Conservation (phyloP, 2,888 invertebrate species). For the Colostygia pectinataria region DNA sequence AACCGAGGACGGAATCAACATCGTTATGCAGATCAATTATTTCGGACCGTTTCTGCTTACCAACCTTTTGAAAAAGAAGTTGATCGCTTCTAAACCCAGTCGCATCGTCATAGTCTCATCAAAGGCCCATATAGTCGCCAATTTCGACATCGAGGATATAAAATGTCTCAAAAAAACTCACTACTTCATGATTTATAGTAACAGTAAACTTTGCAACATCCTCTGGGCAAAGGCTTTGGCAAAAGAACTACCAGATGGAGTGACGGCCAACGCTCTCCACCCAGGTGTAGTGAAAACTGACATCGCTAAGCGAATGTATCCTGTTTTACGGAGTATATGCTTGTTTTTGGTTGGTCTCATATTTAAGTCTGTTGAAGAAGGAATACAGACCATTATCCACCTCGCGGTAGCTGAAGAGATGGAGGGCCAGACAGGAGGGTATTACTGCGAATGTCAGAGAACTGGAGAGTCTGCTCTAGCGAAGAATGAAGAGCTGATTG, state of each 20-base stretch:
- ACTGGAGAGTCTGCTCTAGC: constrained; percentile 76
- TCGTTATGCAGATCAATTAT: constrained; percentile 86
- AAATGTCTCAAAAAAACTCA: constrained; percentile 45
- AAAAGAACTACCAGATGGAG: constrained; percentile 69
- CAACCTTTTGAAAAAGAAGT: constrained; percentile 81
- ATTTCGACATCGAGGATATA: constrained; percentile 68
- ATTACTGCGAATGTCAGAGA: constrained; percentile 89
- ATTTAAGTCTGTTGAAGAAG: constrained; percentile 88
- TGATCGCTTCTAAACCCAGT: constrained; percentile 63
- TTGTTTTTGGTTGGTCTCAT: constrained; percentile 81
- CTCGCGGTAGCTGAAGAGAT: constrained; percentile 89
- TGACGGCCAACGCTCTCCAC: constrained; percentile 91
- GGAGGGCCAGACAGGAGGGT: constrained; percentile 86
- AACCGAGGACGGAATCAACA: constrained; percentile 84
- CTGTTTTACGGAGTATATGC: constrained; percentile 66
- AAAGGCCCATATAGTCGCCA: constrained; percentile 56
- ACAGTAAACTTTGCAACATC: constrained; percentile 68
- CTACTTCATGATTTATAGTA: constrained; percentile 64
- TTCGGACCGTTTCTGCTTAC: constrained; percentile 89
- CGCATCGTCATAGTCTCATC: constrained; percentile 75
- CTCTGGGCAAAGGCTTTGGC: constrained; percentile 69
- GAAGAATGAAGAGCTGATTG: constrained; percentile 85
- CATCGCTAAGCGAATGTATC: constrained; percentile 86
- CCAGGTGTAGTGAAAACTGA: constrained; percentile 92
- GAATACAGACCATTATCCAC: constrained; percentile 90